Percentiles rank a stretch among this genome's conserved stretches.
Conservation (phyloP, 2,797 vertebrate genomes). For the Aldrovandia affinis region DNA sequence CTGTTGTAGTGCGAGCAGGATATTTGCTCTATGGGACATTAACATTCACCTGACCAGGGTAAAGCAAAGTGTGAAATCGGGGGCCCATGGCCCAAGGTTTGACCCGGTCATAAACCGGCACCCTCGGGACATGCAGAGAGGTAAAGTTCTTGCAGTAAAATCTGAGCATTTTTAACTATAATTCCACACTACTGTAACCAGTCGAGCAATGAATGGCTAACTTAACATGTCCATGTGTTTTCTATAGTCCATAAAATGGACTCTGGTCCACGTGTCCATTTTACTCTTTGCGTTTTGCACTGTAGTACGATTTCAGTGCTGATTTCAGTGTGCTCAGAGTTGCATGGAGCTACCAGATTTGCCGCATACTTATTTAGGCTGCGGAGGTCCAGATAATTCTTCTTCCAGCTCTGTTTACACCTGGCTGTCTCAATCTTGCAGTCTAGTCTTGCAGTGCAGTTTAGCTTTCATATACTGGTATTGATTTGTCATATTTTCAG, state of each 20-base stretch:
- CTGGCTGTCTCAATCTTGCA: background rate
- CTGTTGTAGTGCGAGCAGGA: conserved; percentile 45
- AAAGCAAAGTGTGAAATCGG: too few species aligned
- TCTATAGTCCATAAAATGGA: background rate
- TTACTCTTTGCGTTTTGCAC: conserved; percentile 5
- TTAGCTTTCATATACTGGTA: background rate
- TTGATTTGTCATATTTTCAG: background rate
- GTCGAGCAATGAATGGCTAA: conserved; percentile 8
- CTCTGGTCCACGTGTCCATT: background rate
- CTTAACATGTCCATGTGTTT: background rate
- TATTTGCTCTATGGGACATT: conserved; percentile 39
- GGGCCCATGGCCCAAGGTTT: background rate
- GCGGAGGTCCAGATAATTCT: background rate
- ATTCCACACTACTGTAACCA: conserved; percentile 47
- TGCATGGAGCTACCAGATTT: background rate
- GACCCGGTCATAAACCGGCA: background rate
- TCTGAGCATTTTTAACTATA: background rate
- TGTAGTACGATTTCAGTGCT: background rate
- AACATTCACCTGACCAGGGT: background rate
- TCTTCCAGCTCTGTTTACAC: background rate
- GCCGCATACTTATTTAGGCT: background rate
- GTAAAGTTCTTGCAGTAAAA: background rate
- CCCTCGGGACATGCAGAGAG: background rate
- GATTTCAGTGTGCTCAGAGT: background rate
- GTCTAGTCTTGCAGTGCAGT: background rate